A percentile compares a stretch with the other conserved stretches of the same genome.
These are phyloP conservation scores for Beroe ovata DNA, from an alignment of 37 sponge, comb jelly and placozoan genomes.

Conservation along the genomic window DNA sequence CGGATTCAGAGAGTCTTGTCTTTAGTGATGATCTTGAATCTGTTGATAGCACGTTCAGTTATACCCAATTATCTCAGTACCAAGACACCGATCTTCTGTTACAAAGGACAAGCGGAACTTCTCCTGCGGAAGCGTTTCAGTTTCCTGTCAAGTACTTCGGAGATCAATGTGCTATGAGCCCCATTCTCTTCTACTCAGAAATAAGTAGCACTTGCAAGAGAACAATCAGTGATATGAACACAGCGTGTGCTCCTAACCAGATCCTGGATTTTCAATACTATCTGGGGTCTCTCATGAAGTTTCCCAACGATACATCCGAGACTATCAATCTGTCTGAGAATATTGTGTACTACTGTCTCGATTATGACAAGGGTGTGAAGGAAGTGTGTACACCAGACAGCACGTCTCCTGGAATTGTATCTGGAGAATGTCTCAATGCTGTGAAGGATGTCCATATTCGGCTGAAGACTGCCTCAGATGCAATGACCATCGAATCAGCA, in stretches of 20 bases:
- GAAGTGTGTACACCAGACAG: not conserved
- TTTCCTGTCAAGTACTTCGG: constrained; percentile 32
- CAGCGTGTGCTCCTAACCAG: not conserved
- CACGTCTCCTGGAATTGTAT: not conserved
- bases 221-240: not conserved
- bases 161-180: constrained; percentile 34
- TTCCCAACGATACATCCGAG: not conserved
- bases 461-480: not conserved
- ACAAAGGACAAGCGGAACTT: not conserved
- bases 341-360: constrained; percentile 12
- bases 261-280: not conserved
- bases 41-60: too few species aligned
- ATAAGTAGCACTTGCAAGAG: not conserved
- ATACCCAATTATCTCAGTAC: not conserved
- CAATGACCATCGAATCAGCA: not conserved
- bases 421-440: constrained; percentile 4
- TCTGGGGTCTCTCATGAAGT: not conserved
- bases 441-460: not conserved
- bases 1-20: not conserved
- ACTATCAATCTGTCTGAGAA: not conserved
- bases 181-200: constrained; percentile 27
- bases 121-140: not conserved
- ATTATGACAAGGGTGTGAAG: not conserved
- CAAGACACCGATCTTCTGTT: constrained; percentile 17
- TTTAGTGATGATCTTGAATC: not conserved